These are phyloP conservation scores for Drosophila limbata DNA, from an alignment of 2,888 invertebrate species.

Conservation along the genomic window DNA sequence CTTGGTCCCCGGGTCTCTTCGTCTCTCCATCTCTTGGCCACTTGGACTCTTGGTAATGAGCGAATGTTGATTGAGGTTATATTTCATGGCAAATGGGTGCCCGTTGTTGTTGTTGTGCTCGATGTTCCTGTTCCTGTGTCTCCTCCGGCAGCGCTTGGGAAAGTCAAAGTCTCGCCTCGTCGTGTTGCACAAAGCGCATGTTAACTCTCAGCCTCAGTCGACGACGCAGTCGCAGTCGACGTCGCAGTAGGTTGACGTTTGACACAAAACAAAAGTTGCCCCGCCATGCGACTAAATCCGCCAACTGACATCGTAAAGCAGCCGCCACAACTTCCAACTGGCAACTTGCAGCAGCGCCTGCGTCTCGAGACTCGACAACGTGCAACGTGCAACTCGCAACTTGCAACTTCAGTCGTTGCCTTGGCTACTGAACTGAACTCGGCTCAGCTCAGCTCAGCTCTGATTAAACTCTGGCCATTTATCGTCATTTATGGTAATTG, in stretches of 20 bases:
- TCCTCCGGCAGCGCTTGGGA: constrained; percentile 52
- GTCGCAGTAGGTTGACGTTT: constrained; percentile 68
- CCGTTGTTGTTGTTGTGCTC: constrained; percentile 15
- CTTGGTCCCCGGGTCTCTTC: constrained; percentile 9
- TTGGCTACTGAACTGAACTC: constrained; percentile 10
- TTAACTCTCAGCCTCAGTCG: constrained; percentile 37
- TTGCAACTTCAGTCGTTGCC: constrained; percentile 4
- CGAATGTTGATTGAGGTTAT: constrained; percentile 84
- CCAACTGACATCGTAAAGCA: constrained; percentile 50
- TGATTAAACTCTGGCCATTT: constrained; percentile 74
- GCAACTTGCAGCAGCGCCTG: constrained; percentile 47
- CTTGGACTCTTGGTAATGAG: constrained; percentile 69
- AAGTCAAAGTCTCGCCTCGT: constrained; percentile 47
- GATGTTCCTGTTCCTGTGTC: not conserved
- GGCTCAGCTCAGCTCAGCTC: constrained; percentile 43
- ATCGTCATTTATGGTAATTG: constrained; percentile 80
- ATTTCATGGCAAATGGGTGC: constrained; percentile 81
- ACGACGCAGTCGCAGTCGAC: not conserved
- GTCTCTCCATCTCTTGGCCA: not conserved
- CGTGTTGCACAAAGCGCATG: constrained; percentile 39
- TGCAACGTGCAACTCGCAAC: not conserved
- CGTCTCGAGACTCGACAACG: constrained; percentile 26
- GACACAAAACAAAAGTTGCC: constrained; percentile 53
- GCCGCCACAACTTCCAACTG: constrained; percentile 13
- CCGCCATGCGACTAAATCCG: constrained; percentile 41